Evolutionary conservation across 2,888 invertebrate species (phyloP), one percentile per base, ranked within the genome.

Genomic region (Autographa pulchrina): DNA sequence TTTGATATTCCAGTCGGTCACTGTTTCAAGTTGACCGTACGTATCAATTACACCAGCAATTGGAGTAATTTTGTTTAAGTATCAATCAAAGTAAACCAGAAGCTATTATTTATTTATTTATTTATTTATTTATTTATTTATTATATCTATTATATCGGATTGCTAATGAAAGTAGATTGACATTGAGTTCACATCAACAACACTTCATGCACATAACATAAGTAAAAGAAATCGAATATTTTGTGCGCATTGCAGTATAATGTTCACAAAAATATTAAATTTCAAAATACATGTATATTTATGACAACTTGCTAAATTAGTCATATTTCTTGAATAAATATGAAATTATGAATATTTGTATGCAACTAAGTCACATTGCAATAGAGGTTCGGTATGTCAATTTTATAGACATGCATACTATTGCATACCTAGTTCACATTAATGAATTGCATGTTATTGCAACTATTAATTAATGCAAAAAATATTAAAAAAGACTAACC

Each of bases 141-240:
- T n/a, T n/a, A n/a, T n/a, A n/a, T n/a, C n/a, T n/a, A 74, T 65
- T 64, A 20, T 64, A 25, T 60, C 6, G 14, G 9, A 43, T 48
- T 65, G 58, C 52, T 38, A 65, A 66, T n/a, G 62, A 71, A 81
- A 71, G 82, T 77, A 64, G 60, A 52, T 41, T 70, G 75, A 64
- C 78, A 78, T 81, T 80, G 75, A 78, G 60, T 8, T 61, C 48
- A 35, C 52, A 61, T 68, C 25, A 18, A 65, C 11, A 2, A 68
- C n/a, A 64, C 2, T 41, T 31, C 70, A 70, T 70, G 65, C 20
- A 16, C 38, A 70, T 68, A 65, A 68, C 25, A 25, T 3, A 25
- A 25, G 3, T 25, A 25, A 25, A 25, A 25, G 25, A 25, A 25
- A 25, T 25, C 25, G 25, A 25, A 25, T 25, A 25, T 25, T 25